Conservation (phyloP, 2,888 invertebrate genomes). For the Yponomeuta evonymella region DNA sequence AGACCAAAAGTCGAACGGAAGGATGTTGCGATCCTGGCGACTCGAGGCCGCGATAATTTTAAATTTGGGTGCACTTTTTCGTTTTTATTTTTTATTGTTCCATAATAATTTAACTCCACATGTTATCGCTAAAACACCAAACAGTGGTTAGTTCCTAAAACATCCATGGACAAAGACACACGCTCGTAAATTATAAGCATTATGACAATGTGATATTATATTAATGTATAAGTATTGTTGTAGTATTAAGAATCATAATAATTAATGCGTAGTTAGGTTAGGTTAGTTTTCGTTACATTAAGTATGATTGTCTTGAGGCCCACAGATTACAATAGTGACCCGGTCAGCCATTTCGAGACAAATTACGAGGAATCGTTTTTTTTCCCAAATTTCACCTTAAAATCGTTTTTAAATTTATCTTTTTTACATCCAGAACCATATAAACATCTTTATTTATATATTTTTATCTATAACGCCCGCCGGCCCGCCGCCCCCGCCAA, state of each 20-base stretch:
- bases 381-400: not conserved
- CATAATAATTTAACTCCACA: constrained; percentile 51
- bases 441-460: constrained; percentile 77
- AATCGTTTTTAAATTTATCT: constrained; percentile 55
- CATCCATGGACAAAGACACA: constrained; percentile 77
- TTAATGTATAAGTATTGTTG: constrained; percentile 72
- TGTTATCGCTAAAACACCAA: constrained; percentile 68
- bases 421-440: constrained; percentile 77
- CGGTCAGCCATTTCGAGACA: constrained; percentile 68
- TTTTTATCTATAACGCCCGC: constrained; percentile 69
- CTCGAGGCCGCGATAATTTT: constrained; percentile 30
- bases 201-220: constrained; percentile 76
- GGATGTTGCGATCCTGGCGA: constrained; percentile 38
- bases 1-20: constrained; percentile 51
- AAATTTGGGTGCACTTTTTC: constrained; percentile 24
- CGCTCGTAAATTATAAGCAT: constrained; percentile 76
- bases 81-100: not conserved
- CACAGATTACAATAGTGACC: constrained; percentile 75
- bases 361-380: constrained; percentile 68
- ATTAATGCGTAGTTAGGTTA: constrained; percentile 72
- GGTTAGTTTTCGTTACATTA: constrained; percentile 63
- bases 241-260: constrained; percentile 71
- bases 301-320: constrained; percentile 61
- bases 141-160: constrained; percentile 70
- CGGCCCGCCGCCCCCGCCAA: constrained; percentile 46